Evolutionary conservation across 2,888 invertebrate species (phyloP).

Genomic region (Linyphia triangularis): DNA sequence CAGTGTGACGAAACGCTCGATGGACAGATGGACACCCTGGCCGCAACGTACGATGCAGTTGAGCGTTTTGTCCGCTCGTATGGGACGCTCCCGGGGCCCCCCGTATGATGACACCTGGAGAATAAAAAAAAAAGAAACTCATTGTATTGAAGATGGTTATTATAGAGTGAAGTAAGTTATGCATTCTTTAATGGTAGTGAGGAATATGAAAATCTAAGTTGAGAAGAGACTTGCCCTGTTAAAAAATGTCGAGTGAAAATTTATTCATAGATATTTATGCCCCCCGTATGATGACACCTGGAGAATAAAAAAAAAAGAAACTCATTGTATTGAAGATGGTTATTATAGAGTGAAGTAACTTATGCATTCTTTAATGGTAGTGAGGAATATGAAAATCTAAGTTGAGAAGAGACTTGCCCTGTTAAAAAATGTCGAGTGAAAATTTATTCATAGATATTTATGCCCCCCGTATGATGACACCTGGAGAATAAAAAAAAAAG

Average conservation of each 20-base stretch:
- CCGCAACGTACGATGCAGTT: conserved; percentile 93
- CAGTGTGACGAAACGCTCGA: conserved; percentile 98
- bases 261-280: too few species aligned
- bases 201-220: too few species aligned
- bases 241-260: too few species aligned
- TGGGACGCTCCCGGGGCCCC: conserved; percentile 84
- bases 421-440: too few species aligned
- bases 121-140: conserved; percentile 15
- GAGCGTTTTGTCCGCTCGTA: conserved; percentile 83
- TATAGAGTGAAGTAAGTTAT: too few species aligned
- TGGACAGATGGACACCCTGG: conserved; percentile 96
- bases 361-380: too few species aligned
- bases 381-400: too few species aligned
- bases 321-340: not conserved
- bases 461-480: conserved; percentile 94
- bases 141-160: not conserved
- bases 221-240: too few species aligned
- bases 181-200: too few species aligned
- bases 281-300: conserved; percentile 94
- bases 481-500: conserved; percentile 81
- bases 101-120: conserved; percentile 92
- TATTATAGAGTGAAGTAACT: too few species aligned
- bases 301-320: conserved; percentile 74
- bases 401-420: too few species aligned
- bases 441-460: too few species aligned